phyloP scores from a whole-genome alignment of 2,113 vertebrate genomes.

The Lethenteron camtschaticum region DNA sequence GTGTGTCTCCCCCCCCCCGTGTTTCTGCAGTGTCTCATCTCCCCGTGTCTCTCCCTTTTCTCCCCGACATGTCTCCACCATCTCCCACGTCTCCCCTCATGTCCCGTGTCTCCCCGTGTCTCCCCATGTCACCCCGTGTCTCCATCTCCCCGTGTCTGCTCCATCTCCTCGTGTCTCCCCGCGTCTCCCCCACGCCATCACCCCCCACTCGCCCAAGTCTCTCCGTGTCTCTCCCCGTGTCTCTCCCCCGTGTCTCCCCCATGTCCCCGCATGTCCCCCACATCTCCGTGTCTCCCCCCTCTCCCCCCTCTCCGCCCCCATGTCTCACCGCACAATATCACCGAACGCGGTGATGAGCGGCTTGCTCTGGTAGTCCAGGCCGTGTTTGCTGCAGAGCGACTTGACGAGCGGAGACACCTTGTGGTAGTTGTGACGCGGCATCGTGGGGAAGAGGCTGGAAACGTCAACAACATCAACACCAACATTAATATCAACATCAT shows the following conservation, averaged over 20 bases:
- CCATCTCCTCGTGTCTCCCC: not conserved
- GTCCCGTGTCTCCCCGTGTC: no score
- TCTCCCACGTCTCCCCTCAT: no score
- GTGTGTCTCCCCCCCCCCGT: no score
- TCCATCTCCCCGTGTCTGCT: not conserved
- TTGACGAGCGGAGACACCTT: slow-evolving; percentile 36
- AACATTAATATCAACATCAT: no score
- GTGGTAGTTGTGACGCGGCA: slow-evolving; percentile 33
- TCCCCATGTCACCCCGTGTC: no score
- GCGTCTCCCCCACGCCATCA: not conserved
- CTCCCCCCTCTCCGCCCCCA: no score
- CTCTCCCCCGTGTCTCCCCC: no score
- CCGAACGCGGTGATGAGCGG: slow-evolving; percentile 23
- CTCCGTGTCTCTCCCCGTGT: no score
- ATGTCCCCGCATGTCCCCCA: no score
- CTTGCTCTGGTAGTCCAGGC: slow-evolving; percentile 27
- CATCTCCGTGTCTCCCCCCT: not conserved
- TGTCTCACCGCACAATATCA: slow-evolving; percentile 32
- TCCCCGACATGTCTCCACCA: no score
- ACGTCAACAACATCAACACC: not conserved
- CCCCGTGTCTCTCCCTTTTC: no score
- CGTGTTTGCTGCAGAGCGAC: slow-evolving; percentile 31
- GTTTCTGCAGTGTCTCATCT: no score
- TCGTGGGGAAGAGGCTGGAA: slow-evolving; percentile 34
- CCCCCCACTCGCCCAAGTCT: not conserved